Evolutionary conservation across 2,113 vertebrate genomes (phyloP), one percentile per base, ranked within the genome.

Genomic region (Boleophthalmus pectinirostris): DNA sequence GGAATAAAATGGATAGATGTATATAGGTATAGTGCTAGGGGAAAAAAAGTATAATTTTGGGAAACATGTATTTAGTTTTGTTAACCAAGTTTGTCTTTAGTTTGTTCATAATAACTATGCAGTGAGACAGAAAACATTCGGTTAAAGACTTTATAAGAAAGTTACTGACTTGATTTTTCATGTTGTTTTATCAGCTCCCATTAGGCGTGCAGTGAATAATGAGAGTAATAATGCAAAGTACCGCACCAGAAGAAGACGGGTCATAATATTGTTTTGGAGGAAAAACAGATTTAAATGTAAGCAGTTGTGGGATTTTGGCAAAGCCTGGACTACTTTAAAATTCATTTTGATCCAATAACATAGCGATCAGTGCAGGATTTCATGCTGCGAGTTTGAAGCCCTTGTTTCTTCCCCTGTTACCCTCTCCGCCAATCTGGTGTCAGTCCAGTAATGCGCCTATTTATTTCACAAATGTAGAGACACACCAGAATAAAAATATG

Each of bases 261-360:
- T 54, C 51, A 69, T 72, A 29, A 60, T 72, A 72, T 25, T 33
- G 64, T 81, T 77, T 45, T 54, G 63, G 57, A 21, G 46, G 74
- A 70, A 24, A 54, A 58, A 65, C 18, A 6, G 53, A 68, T 68
- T 77, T 74, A 79, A 60, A 81, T 70, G 21, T 38, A 78, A 61
- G 51, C 69, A 54, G 43, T 53, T 47, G 60, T 51, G 45, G 16
- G 64, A 79, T 74, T 65, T 78, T 57, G 21, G 70, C 38, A 72
- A 66, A 38, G 68, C 13, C 21, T 63, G 49, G 57, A n/a, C 60
- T 74, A 4, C 15, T 78, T 53, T 51, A 57, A 73, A 79, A 71
- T 75, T 72, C 25, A 70, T 84, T 80, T 66, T 78, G 54, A 77
- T 78, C 68, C 11, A 60, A n/a, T 71, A 68, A 72, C 60, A 60